Conservation (phyloP, 1,140 invertebrate species). For the Diabrotica undecimpunctata region DNA sequence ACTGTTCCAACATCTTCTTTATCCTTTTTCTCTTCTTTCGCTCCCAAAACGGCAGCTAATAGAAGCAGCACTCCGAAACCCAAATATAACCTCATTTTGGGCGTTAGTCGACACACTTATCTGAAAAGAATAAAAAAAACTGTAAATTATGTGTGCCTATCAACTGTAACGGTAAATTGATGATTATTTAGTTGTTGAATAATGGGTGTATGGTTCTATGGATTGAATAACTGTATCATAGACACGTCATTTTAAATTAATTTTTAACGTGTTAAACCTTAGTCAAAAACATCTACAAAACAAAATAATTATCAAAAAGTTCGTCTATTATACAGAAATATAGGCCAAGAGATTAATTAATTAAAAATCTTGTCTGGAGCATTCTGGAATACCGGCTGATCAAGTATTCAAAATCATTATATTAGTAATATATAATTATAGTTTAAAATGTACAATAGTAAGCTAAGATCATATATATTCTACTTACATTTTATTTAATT, state of each 20-base stretch:
- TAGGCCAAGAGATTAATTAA: not conserved
- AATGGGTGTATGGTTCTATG: not conserved
- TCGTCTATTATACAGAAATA: not conserved
- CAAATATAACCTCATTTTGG: conserved; percentile 54
- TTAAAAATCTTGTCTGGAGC: not conserved
- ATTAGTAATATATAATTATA: not conserved
- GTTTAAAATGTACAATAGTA: not conserved
- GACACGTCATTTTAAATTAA: conserved; percentile 18
- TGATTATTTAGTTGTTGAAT: not conserved
- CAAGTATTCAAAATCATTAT: no score
- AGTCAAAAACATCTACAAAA: no score
- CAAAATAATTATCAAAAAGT: not conserved
- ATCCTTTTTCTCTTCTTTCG: conserved; percentile 67
- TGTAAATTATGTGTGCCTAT: conserved; percentile 9
- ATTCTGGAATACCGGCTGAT: not conserved
- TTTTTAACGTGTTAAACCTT: not conserved
- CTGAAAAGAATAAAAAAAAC: conserved; percentile 20
- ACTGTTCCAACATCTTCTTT: conserved; percentile 90
- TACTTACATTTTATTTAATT: conserved; percentile 13
- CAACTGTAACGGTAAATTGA: not conserved
- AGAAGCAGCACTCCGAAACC: conserved; percentile 49
- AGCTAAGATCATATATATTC: conserved; percentile 11
- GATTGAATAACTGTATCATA: conserved; percentile 16
- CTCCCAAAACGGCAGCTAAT: conserved; percentile 52
- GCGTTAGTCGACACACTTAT: conserved; percentile 4